These are phyloP conservation scores for Platypus cylindrus DNA, from an alignment of 2,888 invertebrate genomes.

Conservation along the genomic window DNA sequence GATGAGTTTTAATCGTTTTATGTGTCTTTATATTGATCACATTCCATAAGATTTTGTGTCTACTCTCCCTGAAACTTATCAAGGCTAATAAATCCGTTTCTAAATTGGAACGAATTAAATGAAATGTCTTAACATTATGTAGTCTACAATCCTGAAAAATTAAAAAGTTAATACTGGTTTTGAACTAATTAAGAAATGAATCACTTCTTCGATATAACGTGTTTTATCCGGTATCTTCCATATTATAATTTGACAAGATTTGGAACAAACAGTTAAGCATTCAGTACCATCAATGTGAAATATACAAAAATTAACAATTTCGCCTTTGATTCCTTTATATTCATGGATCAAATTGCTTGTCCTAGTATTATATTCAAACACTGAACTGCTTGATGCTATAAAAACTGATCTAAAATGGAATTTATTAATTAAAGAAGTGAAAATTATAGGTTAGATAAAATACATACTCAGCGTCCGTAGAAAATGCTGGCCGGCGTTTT, in stretches of 20 bases:
- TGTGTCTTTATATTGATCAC: constrained; percentile 16
- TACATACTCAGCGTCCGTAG: no score
- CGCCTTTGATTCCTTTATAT: constrained; percentile 40
- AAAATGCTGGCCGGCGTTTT: no score
- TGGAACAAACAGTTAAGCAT: constrained; percentile 43
- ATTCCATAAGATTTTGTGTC: constrained; percentile 16
- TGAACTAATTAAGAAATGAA: not conserved
- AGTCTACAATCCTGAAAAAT: constrained; percentile 20
- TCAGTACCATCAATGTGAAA: constrained; percentile 33
- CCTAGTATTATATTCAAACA: constrained; percentile 49
- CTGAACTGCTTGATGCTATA: constrained; percentile 43
- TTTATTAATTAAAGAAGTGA: constrained; percentile 2
- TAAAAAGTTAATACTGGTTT: not conserved
- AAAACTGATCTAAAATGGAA: constrained; percentile 47
- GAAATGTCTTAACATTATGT: constrained; percentile 18
- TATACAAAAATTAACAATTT: constrained; percentile 41
- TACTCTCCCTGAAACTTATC: constrained; percentile 17
- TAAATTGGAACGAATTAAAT: constrained; percentile 17
- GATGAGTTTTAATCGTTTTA: constrained; percentile 12
- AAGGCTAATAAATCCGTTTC: constrained; percentile 18
- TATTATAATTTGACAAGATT: constrained; percentile 40
- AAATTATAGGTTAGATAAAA: no score
- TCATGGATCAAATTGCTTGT: constrained; percentile 51
- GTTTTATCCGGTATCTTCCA: constrained; percentile 43
- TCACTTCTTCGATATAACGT: constrained; percentile 35